Conservation (phyloP, 2,797 vertebrate genomes). For the Coranthus polyacanthus region DNA sequence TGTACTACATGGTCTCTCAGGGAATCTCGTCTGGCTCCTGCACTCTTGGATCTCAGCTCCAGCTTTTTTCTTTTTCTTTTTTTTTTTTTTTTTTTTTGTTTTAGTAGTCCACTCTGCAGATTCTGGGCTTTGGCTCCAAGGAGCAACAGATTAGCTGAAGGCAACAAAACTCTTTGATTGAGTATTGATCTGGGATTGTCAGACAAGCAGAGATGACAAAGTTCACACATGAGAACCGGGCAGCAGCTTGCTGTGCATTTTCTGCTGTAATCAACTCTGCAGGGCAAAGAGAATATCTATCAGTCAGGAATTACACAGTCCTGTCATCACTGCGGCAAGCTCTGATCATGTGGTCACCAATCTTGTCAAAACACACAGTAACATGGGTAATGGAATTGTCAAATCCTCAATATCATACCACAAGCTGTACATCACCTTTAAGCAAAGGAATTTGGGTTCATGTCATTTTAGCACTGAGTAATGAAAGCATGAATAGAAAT, state of each 20-base stretch:
- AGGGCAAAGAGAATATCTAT: slow-evolving; percentile 44
- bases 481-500: slow-evolving; percentile 56
- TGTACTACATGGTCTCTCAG: slow-evolving; percentile 8
- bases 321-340: slow-evolving; percentile 34
- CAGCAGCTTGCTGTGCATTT: slow-evolving; percentile 37
- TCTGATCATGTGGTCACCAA: slow-evolving; percentile 34
- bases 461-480: slow-evolving; percentile 41
- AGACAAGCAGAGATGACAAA: slow-evolving; percentile 68
- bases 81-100: not conserved
- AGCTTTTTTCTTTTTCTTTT: not conserved
- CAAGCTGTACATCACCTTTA: slow-evolving; percentile 28
- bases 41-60: slow-evolving; percentile 10
- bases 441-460: slow-evolving; percentile 44
- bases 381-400: slow-evolving; percentile 65
- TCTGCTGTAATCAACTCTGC: slow-evolving; percentile 53
- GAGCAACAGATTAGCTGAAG: slow-evolving; percentile 55
- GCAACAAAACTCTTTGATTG: slow-evolving; percentile 72
- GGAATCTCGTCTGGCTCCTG: not conserved
- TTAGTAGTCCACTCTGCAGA: slow-evolving; percentile 1
- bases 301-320: slow-evolving; percentile 30
- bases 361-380: slow-evolving; percentile 38
- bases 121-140: slow-evolving; percentile 14
- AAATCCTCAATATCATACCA: slow-evolving; percentile 33
- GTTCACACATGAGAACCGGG: slow-evolving; percentile 60
- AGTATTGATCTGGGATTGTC: slow-evolving; percentile 80